phyloP scores from a whole-genome alignment of 2,888 invertebrate species.

The Bellardia pandia region DNA sequence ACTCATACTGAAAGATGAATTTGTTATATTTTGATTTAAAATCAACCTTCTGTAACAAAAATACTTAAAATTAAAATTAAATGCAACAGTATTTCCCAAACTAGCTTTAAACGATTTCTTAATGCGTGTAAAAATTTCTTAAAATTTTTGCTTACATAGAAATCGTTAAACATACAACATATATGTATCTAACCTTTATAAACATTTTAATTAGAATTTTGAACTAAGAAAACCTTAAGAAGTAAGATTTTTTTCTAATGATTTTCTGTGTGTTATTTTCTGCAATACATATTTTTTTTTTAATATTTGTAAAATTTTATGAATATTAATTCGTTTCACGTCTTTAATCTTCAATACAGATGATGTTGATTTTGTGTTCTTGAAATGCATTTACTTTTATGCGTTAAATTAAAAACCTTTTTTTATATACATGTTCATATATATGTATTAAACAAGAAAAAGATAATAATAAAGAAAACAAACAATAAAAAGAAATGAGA shows the following conservation, averaged over 20 bases:
- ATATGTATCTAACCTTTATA: neutral
- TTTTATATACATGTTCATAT: constrained; percentile 39
- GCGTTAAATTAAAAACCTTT: constrained; percentile 81
- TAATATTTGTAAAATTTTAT: constrained; percentile 43
- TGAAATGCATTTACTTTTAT: constrained; percentile 75
- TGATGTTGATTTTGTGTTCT: constrained; percentile 62
- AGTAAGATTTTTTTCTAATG: constrained; percentile 8
- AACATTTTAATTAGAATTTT: constrained; percentile 43
- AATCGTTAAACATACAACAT: neutral
- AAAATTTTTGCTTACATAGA: neutral
- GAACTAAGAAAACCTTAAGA: constrained; percentile 2
- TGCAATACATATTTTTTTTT: neutral
- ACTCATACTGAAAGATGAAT: neutral
- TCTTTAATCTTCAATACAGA: constrained; percentile 59
- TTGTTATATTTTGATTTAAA: neutral
- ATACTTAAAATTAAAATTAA: no score
- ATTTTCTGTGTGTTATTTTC: neutral
- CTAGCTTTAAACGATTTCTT: no score
- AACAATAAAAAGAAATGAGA: constrained; percentile 68
- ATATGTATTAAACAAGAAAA: constrained; percentile 38
- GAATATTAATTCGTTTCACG: constrained; percentile 59
- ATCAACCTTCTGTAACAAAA: neutral
- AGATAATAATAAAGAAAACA: constrained; percentile 64
- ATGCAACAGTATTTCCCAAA: no score
- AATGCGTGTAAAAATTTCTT: no score